Base-by-base conservation (phyloP, 2,113 vertebrate genomes). In the Pteruthius melanotis region DNA sequence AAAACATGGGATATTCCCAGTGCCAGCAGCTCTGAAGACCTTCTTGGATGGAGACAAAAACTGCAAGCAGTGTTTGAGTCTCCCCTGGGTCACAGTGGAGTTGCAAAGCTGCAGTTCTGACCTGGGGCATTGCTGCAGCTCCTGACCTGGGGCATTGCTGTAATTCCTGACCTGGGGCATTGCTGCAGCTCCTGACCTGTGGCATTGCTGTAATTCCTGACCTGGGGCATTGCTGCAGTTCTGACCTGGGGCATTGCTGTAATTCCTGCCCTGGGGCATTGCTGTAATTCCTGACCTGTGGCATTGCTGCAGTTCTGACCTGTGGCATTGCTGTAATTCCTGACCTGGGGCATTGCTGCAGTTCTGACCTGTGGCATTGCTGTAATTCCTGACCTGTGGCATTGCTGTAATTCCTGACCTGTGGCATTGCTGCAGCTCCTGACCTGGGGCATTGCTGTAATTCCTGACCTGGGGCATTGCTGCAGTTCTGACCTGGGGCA, bases 261-360 rank as follows among this genome's bases (percentile, higher is more conserved):
- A 28, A 5, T 40, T 42, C 40, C 40, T 42, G 40, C 12, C 40
- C 40, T 42, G 40, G 12, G 40, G 40, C 42, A 44, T 17, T 44
- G 42, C 42, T 44, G 40, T 15, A 9, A 40, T 40, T 49, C 15
- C 47, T 49, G 49, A 26, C 49, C 49, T 9, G 10, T 30, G 27
- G 30, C 53, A 54, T 9, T 54, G 7, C 53, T 33, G 8, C 3
- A 12, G 2, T 49, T 22, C 47, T 47, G 49, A 27, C 49, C 49
- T 10, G 11, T 31, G 28, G 31, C 53, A 56, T 9, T 56, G 7
- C 54, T 33, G 13, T 3, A 11, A 8, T 12, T 59, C 22, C 91
- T 93, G 82, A 99, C 99, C 98, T 98, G 98, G 97, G 37, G 82
- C 83, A 63, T 98, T 42, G 40, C 40, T 21, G n/a, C n/a, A n/a